Evolutionary conservation across 2,113 vertebrate genomes (phyloP).

Genomic region (Bubalus kerabau): DNA sequence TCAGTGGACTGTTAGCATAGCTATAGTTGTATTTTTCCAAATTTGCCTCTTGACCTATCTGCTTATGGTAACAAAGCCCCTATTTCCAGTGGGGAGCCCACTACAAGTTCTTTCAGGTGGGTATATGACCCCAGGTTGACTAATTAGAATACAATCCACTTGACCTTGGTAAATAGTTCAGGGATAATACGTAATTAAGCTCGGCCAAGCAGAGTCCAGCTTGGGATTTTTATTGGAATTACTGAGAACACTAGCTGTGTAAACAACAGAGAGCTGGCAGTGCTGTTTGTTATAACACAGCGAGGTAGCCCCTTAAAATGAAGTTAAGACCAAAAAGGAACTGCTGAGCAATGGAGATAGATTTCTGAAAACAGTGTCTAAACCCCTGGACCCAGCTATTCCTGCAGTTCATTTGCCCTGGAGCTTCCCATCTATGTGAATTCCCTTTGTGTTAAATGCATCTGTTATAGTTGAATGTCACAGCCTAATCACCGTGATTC

Average conservation of each 20-base stretch:
- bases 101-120: neutral
- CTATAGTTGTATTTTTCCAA: neutral
- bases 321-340: neutral
- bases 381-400: neutral
- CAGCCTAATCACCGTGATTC: neutral
- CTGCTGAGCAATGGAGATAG: neutral
- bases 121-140: neutral
- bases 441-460: neutral
- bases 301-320: neutral
- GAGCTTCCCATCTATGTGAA: neutral
- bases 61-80: neutral
- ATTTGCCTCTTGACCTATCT: neutral
- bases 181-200: neutral
- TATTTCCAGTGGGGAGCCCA: neutral
- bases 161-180: neutral
- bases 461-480: neutral
- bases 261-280: neutral
- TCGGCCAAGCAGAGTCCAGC: neutral
- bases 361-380: neutral
- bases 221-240: neutral
- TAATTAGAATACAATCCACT: neutral
- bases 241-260: neutral
- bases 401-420: neutral
- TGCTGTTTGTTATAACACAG: neutral
- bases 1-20: neutral